Evolutionary conservation across 2,888 invertebrate species (phyloP), one percentile per base, ranked within the genome.

Genomic region (Meteorus colon): DNA sequence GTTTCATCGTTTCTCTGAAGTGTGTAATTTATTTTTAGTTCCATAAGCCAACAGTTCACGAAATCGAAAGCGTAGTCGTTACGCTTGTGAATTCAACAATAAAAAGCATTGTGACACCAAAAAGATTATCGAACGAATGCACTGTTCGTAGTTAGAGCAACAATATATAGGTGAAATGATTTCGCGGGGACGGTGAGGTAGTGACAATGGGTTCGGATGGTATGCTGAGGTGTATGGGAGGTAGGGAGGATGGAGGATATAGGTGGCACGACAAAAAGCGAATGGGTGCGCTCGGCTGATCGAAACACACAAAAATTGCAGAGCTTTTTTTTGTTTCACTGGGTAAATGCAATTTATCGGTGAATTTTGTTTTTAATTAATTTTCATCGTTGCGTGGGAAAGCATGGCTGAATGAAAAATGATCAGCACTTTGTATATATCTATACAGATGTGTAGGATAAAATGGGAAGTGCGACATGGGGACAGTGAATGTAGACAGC

Each of bases 21-120:
- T 63, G 63, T 63, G 63, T 19, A 59, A 59, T 19, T 63, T 31
- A 34, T 63, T 63, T 31, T 63, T 12, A 29, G 24, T 65, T 65
- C n/a, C 8, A 34, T 65, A 59, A 74, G 66, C 27, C 14, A 69
- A 62, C 65, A 51, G 76, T 71, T 62, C 68, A 27, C n/a, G 16
- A 70, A 76, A 76, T 73, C 66, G 74, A 78, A 74, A 74, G 73
- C 77, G 67, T 74, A 67, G 62, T 75, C 77, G 70, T 76, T 76
- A 74, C 77, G 67, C 72, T 55, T 66, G 73, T 76, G 76, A 73
- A 76, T 77, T 76, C 73, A 71, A 75, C 70, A 77, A 76, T 76
- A 74, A 79, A 74, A 74, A 34, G 65, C 69, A 34, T 59, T 70
- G 69, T 70, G 19, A 59, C 29, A 45, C 27, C 55, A 70, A 55